These are phyloP conservation scores for Heteromormyrus szaboi DNA, from an alignment of 2,797 vertebrate species.

Conservation along the genomic window DNA sequence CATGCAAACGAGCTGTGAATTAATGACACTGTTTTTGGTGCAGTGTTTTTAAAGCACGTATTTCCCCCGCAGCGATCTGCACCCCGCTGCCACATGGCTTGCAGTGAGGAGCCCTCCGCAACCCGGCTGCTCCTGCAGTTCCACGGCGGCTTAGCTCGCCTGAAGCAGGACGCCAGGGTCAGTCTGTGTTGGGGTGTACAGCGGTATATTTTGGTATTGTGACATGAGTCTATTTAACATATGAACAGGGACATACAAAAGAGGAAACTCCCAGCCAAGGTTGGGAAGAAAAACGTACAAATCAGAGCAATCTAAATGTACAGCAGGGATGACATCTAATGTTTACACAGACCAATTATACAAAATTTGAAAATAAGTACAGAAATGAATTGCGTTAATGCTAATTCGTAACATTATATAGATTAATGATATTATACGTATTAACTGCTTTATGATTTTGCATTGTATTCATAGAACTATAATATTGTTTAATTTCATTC, in stretches of 20 bases:
- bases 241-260: background rate
- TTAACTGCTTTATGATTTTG: background rate
- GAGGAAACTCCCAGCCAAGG: background rate
- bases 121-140: slow-evolving; percentile 7
- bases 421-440: background rate
- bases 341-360: background rate
- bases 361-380: background rate
- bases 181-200: background rate
- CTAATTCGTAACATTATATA: background rate
- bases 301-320: background rate
- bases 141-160: background rate
- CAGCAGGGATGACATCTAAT: background rate
- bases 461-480: background rate
- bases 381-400: background rate
- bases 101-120: background rate
- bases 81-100: background rate
- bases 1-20: background rate
- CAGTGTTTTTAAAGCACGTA: background rate
- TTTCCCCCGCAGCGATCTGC: background rate
- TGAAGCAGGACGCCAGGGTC: slow-evolving; percentile 22
- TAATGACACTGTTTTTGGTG: background rate
- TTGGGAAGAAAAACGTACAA: background rate
- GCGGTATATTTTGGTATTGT: background rate
- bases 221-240: background rate
- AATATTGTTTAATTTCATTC: background rate